Evolutionary conservation across 1,140 invertebrate genomes (phyloP), one percentile per base, ranked within the genome.

Genomic region (Brachionus asplanchnoidis): DNA sequence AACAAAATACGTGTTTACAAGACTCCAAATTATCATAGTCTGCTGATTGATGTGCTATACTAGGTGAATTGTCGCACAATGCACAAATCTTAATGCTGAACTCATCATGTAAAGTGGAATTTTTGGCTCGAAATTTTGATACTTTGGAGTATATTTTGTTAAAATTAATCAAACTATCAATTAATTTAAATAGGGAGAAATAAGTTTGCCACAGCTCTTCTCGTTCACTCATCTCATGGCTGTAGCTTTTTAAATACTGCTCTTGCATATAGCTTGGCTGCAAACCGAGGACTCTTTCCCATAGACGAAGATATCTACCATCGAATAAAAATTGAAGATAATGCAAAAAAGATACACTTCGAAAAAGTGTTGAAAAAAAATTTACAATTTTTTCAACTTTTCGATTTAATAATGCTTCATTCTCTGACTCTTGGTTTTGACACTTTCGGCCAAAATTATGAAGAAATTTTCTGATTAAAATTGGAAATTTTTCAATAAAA

Each of bases 201-300:
- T 82, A 82, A 44, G 79, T 82, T 68, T 82, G 53, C 79, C 79
- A 82, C 20, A 82, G 26, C 32, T 82, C 79, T 68, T 82, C 79
- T 2, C 79, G 50, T 26, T 65, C 53, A 28, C 79, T 82, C 3
- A 60, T 40, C n/a, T 60, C 32, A 46, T 82, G 65, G 17, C 65
- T 46, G n/a, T 42, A 65, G 6, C 53, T 60, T 40, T 46, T 42
- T 5, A 82, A 3, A 4, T 26, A 40, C 17, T 60, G 65, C n/a
- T 68, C 65, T 65, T 23, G 36, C 9, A 12, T 23, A 17, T 82
- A 82, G 9, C 3, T 42, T 46, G 79, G 53, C 36, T 36, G 23
- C 20, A 82, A 68, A 20, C 60, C 32, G 14, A 82, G 40, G 3
- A 82, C 5, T 82, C 79, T 82, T 36, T 60, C 79, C 53, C 65